Evolutionary conservation across 1,140 invertebrate species (phyloP).

Genomic region (Trichonephila clavata): DNA sequence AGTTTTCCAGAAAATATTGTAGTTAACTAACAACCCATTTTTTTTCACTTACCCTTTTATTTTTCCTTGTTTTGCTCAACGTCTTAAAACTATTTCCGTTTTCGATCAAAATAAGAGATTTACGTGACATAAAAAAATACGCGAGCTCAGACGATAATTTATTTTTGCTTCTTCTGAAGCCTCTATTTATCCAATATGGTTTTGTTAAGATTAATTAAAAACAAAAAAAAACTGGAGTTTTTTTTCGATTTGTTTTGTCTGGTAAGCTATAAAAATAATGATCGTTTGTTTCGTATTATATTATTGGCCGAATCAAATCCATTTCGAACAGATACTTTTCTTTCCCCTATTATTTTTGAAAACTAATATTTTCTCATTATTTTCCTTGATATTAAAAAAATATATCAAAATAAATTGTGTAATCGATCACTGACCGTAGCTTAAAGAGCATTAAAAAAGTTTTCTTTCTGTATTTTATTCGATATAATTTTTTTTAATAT

Average conservation of each 20-base stretch:
- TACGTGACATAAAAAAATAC: neutral
- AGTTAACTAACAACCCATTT: conserved; percentile 8
- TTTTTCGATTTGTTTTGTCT: neutral
- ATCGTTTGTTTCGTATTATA: too few relatives aligned
- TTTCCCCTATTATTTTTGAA: too few relatives aligned
- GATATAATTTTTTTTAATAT: too few relatives aligned
- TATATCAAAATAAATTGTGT: too few relatives aligned
- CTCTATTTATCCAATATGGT: neutral
- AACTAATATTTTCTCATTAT: too few relatives aligned
- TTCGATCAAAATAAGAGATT: conserved; percentile 32
- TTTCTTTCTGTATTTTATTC: too few relatives aligned
- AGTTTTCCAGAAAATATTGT: conserved; percentile 18
- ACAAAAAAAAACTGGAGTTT: neutral
- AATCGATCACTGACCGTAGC: too few relatives aligned
- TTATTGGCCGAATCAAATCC: too few relatives aligned
- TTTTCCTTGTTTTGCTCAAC: neutral
- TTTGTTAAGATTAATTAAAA: neutral
- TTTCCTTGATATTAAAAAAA: too few relatives aligned
- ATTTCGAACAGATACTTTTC: too few relatives aligned
- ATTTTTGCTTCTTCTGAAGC: neutral
- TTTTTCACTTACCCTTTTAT: neutral
- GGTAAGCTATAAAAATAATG: neutral
- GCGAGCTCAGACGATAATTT: neutral
- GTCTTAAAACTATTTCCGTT: conserved; percentile 25
- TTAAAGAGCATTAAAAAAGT: too few relatives aligned